phyloP scores from a whole-genome alignment of 2,888 invertebrate species.

The Ectemnius continuus region DNA sequence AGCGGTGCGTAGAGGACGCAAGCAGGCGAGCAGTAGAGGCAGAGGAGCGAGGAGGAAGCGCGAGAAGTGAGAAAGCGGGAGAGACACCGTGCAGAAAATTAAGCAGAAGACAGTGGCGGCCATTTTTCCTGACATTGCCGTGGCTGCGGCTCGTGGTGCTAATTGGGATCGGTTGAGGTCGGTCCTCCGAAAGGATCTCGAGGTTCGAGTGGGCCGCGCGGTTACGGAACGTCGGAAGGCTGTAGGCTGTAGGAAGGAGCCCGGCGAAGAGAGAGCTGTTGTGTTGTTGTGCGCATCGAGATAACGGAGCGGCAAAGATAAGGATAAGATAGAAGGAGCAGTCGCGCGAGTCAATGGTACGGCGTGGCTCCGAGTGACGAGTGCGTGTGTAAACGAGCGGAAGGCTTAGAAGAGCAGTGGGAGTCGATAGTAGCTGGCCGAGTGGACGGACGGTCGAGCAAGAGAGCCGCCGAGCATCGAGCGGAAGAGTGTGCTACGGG shows the following conservation, averaged over 20 bases:
- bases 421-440: conserved; percentile 49
- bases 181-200: conserved; percentile 22
- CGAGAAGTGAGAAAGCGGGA: conserved; percentile 42
- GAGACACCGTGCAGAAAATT: conserved; percentile 41
- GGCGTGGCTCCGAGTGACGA: conserved; percentile 52
- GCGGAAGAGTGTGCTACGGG: conserved; percentile 35
- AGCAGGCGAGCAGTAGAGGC: conserved; percentile 22
- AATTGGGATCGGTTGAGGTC: conserved; percentile 21
- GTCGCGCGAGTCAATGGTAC: conserved; percentile 50
- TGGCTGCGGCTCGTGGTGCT: conserved; percentile 48
- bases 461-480: conserved; percentile 39
- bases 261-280: not conserved
- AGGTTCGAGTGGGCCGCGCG: conserved; percentile 11
- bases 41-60: conserved; percentile 43
- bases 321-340: conserved; percentile 56
- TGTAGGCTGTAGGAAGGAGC: conserved; percentile 21
- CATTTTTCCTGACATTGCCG: conserved; percentile 61
- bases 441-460: conserved; percentile 50
- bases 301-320: conserved; percentile 50
- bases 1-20: conserved; percentile 39
- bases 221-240: conserved; percentile 24
- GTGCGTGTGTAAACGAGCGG: conserved; percentile 51
- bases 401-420: conserved; percentile 37
- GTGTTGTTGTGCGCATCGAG: conserved; percentile 47
- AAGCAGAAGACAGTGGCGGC: conserved; percentile 64